Conservation (phyloP, 2,113 vertebrate genomes). For the Uria aalge region DNA sequence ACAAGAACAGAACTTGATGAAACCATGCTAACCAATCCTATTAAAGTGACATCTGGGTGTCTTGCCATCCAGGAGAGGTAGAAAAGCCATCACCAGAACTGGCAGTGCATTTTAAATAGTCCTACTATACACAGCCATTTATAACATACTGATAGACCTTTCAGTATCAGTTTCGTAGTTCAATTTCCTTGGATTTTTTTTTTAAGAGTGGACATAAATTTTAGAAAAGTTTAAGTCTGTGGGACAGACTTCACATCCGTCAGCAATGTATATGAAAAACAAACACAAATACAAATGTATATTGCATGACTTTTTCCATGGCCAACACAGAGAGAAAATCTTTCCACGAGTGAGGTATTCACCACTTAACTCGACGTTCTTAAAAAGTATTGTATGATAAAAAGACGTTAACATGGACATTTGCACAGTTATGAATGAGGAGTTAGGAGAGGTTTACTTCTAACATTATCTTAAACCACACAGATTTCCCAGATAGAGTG, state of each 20-base stretch:
- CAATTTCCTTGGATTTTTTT: neutral
- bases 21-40: neutral
- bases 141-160: neutral
- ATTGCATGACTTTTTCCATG: neutral
- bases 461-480: neutral
- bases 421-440: neutral
- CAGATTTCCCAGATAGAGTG: neutral
- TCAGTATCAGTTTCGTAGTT: neutral
- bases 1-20: neutral
- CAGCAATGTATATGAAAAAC: neutral
- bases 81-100: neutral
- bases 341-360: neutral
- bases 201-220: neutral
- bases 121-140: neutral
- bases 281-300: neutral
- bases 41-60: neutral
- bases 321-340: neutral
- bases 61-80: neutral
- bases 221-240: neutral
- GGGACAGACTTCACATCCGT: neutral
- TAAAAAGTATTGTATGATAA: neutral
- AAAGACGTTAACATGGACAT: rapidly evolving
- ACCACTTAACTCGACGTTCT: neutral
- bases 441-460: neutral
- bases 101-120: neutral